These are phyloP conservation scores for Drosophila seguyi DNA, from an alignment of 1,140 invertebrate species.

Conservation along the genomic window DNA sequence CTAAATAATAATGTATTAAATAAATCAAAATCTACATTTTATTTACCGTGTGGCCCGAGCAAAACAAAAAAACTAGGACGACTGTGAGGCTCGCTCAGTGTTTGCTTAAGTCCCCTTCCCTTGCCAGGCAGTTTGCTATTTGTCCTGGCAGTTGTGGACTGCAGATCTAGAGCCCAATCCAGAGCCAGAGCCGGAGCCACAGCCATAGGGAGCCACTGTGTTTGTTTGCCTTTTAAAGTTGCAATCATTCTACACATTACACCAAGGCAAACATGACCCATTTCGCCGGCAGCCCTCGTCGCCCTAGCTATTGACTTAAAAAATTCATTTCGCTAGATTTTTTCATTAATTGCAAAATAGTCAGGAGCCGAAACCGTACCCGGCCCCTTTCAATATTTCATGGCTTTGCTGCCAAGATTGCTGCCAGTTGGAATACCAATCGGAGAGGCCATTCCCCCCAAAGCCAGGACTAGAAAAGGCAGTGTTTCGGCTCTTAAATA, in stretches of 20 bases:
- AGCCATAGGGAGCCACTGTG: slow-evolving; percentile 32
- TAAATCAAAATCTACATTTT: background rate
- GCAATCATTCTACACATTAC: slow-evolving; percentile 84
- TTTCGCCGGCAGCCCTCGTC: slow-evolving; percentile 50
- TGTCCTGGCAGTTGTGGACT: slow-evolving; percentile 26
- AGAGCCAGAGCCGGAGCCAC: slow-evolving; percentile 28
- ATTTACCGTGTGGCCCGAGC: slow-evolving; percentile 17
- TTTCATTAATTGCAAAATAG: slow-evolving; percentile 80
- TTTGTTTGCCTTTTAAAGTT: slow-evolving; percentile 82
- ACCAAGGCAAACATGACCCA: slow-evolving; percentile 81
- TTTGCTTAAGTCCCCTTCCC: slow-evolving; percentile 51
- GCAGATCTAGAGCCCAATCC: slow-evolving; percentile 13
- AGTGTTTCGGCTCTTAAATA: slow-evolving; percentile 16
- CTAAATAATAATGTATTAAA: background rate
- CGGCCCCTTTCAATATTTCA: slow-evolving; percentile 63
- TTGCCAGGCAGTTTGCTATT: slow-evolving; percentile 45
- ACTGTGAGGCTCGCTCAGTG: slow-evolving; percentile 36
- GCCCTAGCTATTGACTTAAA: slow-evolving; percentile 59
- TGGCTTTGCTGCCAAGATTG: slow-evolving; percentile 53
- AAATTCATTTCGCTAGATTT: slow-evolving; percentile 74
- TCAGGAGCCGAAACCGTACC: slow-evolving; percentile 17
- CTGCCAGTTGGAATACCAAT: slow-evolving; percentile 34
- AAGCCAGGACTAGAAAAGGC: background rate
- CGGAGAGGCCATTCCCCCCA: slow-evolving; percentile 39
- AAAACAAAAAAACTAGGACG: slow-evolving; percentile 23